A percentile compares a stretch with the other conserved stretches of the same genome.
These are phyloP conservation scores for Epinephelus cyanopodus DNA, from an alignment of 2,113 vertebrate species.

Conservation along the genomic window DNA sequence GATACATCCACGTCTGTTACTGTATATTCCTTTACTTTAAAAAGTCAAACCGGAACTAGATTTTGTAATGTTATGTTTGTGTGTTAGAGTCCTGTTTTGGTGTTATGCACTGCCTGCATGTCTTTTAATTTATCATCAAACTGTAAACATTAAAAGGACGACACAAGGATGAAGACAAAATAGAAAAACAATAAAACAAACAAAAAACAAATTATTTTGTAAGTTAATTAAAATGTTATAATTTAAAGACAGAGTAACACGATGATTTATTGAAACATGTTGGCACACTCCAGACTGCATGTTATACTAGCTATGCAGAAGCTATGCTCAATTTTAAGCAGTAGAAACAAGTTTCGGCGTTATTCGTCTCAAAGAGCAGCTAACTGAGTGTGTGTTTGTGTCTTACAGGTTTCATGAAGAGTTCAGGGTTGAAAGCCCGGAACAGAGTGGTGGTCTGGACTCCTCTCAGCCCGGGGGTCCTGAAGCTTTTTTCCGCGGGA, in stretches of 20 bases:
- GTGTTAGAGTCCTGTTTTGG: too few relatives aligned
- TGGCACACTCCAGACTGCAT: neutral
- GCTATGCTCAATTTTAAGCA: neutral
- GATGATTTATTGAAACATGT: too few relatives aligned
- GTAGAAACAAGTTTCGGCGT: neutral
- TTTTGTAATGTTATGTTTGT: too few relatives aligned
- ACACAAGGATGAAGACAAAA: too few relatives aligned
- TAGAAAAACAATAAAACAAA: too few relatives aligned
- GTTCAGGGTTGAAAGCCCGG: conserved; percentile 94
- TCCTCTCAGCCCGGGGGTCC: conserved; percentile 87
- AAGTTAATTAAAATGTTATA: neutral
- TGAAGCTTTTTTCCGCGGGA: conserved; percentile 77
- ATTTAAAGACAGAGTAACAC: neutral
- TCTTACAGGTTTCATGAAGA: conserved; percentile 97
- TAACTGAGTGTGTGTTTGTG: neutral
- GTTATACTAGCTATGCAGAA: neutral
- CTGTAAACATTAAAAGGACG: too few relatives aligned
- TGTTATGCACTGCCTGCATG: too few relatives aligned
- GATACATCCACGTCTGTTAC: neutral
- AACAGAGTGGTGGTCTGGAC: conserved; percentile 91
- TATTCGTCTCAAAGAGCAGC: neutral
- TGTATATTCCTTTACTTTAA: neutral
- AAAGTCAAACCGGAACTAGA: neutral
- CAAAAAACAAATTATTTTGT: neutral
- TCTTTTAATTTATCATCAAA: too few relatives aligned